phyloP scores from a whole-genome alignment of 1,140 invertebrate genomes.

The Asbolus verrucosus region DNA sequence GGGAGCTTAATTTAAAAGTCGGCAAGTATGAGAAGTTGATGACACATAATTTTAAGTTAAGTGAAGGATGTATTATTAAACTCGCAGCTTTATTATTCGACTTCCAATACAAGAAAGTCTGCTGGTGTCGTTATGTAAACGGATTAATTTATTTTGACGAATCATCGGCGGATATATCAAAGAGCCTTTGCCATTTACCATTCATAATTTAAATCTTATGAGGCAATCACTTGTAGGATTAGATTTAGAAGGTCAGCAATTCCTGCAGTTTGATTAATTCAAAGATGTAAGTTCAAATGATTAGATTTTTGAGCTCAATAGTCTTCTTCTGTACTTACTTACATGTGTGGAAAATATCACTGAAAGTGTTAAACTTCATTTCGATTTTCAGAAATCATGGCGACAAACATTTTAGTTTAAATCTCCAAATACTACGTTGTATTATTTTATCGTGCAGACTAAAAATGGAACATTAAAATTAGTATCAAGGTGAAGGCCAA shows the following conservation, averaged over 20 bases:
- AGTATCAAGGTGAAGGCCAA: too few relatives aligned
- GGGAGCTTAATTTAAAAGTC: slow-evolving; percentile 5
- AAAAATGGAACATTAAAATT: too few relatives aligned
- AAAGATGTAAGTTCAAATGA: too few relatives aligned
- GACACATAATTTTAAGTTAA: neutral
- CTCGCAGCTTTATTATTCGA: neutral
- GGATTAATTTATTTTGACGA: slow-evolving; percentile 24
- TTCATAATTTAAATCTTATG: neutral
- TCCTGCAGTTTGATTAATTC: neutral
- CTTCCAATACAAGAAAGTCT: neutral
- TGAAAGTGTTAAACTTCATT: too few relatives aligned
- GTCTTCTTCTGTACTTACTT: too few relatives aligned
- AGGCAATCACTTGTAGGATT: too few relatives aligned
- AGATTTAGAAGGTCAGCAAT: neutral
- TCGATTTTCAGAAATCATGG: too few relatives aligned
- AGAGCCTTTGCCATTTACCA: neutral
- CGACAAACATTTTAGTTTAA: too few relatives aligned
- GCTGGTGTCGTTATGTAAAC: neutral
- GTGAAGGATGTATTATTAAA: neutral
- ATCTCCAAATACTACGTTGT: too few relatives aligned
- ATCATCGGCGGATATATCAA: neutral
- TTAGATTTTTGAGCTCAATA: too few relatives aligned
- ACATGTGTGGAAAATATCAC: too few relatives aligned
- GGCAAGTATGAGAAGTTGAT: neutral
- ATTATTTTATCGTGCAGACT: too few relatives aligned